Conservation (phyloP, 2,797 vertebrate genomes). For the Podarcis lilfordi region DNA sequence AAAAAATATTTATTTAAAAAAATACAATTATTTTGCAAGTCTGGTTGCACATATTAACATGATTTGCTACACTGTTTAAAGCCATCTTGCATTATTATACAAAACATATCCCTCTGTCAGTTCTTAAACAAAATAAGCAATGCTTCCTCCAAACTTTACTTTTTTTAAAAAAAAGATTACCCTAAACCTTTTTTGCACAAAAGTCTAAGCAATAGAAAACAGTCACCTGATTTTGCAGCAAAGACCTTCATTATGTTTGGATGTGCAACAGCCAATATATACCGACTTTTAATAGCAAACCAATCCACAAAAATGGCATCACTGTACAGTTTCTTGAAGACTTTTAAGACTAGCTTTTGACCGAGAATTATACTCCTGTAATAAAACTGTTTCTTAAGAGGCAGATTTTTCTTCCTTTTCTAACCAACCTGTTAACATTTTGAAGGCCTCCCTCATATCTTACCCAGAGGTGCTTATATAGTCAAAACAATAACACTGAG, state of each 20-base stretch:
- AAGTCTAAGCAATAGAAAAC: constrained; percentile 71
- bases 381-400: not conserved
- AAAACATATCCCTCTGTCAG: constrained; percentile 79
- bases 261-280: constrained; percentile 27
- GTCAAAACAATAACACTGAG: constrained; percentile 68
- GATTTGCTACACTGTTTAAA: constrained; percentile 77
- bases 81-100: constrained; percentile 73
- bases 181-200: constrained; percentile 72
- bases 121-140: constrained; percentile 78
- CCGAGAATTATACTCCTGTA: constrained; percentile 39
- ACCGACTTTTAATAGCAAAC: constrained; percentile 40
- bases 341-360: constrained; percentile 10
- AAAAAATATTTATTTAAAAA: constrained; percentile 87
- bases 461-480: constrained; percentile 61
- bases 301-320: constrained; percentile 39
- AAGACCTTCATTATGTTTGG: constrained; percentile 58
- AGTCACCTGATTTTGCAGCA: constrained; percentile 69
- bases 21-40: constrained; percentile 81
- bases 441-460: constrained; percentile 68
- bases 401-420: not conserved
- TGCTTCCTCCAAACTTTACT: constrained; percentile 52
- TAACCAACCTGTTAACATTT: constrained; percentile 41
- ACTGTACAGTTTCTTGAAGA: constrained; percentile 27
- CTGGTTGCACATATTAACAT: constrained; percentile 78
- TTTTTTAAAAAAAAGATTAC: constrained; percentile 69